phyloP scores from a whole-genome alignment of 2,113 vertebrate species.

The Genyomyrus donnyi region DNA sequence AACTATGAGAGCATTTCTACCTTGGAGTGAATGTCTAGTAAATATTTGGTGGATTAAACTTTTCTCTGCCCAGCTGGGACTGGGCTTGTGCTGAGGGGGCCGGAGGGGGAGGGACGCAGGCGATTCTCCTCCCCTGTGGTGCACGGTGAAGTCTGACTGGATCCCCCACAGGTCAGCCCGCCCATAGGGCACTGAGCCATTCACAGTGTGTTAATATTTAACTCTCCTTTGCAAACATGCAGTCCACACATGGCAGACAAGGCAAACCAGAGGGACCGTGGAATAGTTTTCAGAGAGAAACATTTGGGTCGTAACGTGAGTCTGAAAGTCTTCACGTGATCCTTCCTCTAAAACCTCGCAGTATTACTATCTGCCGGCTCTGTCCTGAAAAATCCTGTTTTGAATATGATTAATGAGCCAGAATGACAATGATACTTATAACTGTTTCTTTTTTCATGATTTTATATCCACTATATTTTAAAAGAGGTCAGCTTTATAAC shows the following conservation, averaged over 20 bases:
- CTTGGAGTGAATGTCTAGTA: neutral
- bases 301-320: neutral
- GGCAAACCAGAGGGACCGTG: conserved; percentile 25
- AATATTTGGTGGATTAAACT: conserved; percentile 7
- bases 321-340: neutral
- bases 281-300: neutral
- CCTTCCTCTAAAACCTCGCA: neutral
- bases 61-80: conserved; percentile 2
- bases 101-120: neutral
- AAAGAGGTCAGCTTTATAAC: neutral
- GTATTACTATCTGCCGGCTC: neutral
- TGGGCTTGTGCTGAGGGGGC: conserved; percentile 16
- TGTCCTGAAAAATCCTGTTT: neutral
- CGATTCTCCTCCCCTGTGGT: conserved; percentile 20
- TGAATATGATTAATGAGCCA: neutral
- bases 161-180: conserved; percentile 27
- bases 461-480: neutral
- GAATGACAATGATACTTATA: neutral
- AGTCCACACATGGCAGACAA: neutral
- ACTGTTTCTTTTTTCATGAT: neutral
- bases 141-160: conserved; percentile 31
- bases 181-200: conserved; percentile 26
- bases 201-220: conserved; percentile 45
- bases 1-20: neutral
- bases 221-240: conserved; percentile 21